Evolutionary conservation across 1,140 invertebrate genomes (phyloP).

Genomic region (Dendrolimus kikuchii): DNA sequence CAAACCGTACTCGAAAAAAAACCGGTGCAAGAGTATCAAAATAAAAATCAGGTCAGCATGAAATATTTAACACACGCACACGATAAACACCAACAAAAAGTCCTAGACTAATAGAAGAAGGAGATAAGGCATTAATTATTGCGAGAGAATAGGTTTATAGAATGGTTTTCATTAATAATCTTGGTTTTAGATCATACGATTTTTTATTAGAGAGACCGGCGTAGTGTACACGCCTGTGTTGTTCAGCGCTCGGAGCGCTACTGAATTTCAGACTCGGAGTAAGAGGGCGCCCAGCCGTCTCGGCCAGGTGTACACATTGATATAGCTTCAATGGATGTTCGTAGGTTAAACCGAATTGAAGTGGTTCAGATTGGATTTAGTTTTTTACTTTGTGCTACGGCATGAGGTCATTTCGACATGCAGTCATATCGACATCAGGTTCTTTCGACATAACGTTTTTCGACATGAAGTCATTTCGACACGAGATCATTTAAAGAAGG

Average conservation of each 20-base stretch:
- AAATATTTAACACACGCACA: conserved; percentile 12
- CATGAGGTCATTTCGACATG: too few species aligned
- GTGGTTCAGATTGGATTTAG: too few species aligned
- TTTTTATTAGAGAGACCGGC: conserved; percentile 10
- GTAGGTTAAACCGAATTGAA: too few species aligned
- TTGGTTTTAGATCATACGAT: conserved; percentile 21
- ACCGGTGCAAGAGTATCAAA: conserved; percentile 45
- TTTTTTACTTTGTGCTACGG: too few species aligned
- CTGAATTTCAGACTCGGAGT: conserved; percentile 20
- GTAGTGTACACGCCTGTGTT: conserved; percentile 8
- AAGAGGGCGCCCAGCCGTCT: conserved; percentile 44
- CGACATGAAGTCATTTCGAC: too few species aligned
- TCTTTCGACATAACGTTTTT: too few species aligned
- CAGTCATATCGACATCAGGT: too few species aligned
- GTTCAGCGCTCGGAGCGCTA: conserved; percentile 40
- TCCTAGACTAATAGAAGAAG: conserved; percentile 12
- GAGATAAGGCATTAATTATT: conserved; percentile 25
- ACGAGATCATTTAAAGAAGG: too few species aligned
- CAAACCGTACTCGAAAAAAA: conserved; percentile 6
- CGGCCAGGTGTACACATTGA: conserved; percentile 24
- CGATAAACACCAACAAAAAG: conserved; percentile 7
- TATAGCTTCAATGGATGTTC: too few species aligned
- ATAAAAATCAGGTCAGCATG: conserved; percentile 40
- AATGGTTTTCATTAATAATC: conserved; percentile 47
- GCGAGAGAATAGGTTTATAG: conserved; percentile 13